These are phyloP conservation scores for Hedya salicella DNA, from an alignment of 2,888 invertebrate species.

Conservation along the genomic window DNA sequence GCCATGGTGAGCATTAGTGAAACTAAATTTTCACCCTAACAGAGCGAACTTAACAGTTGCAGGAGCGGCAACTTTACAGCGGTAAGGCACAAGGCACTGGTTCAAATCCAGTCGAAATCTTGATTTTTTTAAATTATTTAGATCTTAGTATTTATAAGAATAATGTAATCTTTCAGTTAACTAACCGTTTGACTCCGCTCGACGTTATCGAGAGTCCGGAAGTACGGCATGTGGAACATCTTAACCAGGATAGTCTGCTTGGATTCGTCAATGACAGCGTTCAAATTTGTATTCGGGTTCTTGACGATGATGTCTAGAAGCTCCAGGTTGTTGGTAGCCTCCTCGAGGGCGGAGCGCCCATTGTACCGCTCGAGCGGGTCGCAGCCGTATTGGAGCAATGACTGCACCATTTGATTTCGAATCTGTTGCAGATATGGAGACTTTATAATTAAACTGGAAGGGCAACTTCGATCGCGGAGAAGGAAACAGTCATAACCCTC, in stretches of 20 bases:
- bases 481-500: too few species aligned
- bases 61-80: too few species aligned
- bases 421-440: conserved; percentile 52
- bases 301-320: conserved; percentile 66
- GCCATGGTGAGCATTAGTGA: too few species aligned
- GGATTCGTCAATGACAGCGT: conserved; percentile 63
- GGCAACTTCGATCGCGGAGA: too few species aligned
- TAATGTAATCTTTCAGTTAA: too few species aligned
- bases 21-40: too few species aligned
- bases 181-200: conserved; percentile 63
- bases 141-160: too few species aligned
- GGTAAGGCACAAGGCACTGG: too few species aligned
- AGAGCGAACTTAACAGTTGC: too few species aligned
- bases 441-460: too few species aligned
- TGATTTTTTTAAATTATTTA: too few species aligned
- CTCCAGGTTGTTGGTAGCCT: conserved; percentile 56
- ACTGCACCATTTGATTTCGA: conserved; percentile 56
- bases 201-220: conserved; percentile 53
- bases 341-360: conserved; percentile 66
- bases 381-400: conserved; percentile 66
- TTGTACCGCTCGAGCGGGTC: conserved; percentile 59
- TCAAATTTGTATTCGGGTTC: conserved; percentile 62
- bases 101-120: too few species aligned
- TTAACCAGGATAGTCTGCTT: conserved; percentile 70
- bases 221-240: conserved; percentile 65